Percentiles rank a stretch among this genome's conserved stretches.
These are phyloP conservation scores for Sarcophaga bullata DNA, from an alignment of 1,140 invertebrate species.

Conservation along the genomic window DNA sequence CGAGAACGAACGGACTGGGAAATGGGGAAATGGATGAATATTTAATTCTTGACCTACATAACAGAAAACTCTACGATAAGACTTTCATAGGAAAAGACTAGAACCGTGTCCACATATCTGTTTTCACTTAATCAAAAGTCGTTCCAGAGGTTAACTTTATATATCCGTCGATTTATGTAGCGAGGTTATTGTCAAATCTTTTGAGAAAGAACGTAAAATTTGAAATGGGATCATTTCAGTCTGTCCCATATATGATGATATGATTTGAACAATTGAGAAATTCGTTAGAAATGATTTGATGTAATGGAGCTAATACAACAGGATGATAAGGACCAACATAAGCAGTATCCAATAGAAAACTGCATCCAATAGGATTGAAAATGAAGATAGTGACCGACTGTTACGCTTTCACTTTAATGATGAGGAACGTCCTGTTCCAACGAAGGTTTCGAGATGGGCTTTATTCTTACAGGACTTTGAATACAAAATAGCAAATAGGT, in stretches of 20 bases:
- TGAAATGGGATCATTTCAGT: too few relatives aligned
- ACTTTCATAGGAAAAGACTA: conserved; percentile 28
- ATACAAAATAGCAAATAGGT: conserved; percentile 39
- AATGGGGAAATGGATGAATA: conserved; percentile 35
- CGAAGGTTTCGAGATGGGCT: conserved; percentile 43
- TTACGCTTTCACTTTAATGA: conserved; percentile 43
- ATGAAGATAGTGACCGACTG: too few relatives aligned
- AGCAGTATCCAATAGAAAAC: background rate
- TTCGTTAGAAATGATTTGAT: conserved; percentile 35
- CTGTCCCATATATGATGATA: background rate
- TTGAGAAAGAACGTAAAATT: background rate
- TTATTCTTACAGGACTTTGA: too few relatives aligned
- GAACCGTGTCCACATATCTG: background rate
- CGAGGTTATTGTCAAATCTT: background rate
- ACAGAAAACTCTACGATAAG: conserved; percentile 11
- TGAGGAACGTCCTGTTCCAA: conserved; percentile 42
- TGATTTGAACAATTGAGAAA: conserved; percentile 21
- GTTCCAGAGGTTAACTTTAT: conserved; percentile 30
- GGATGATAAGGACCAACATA: background rate
- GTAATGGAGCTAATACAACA: conserved; percentile 20
- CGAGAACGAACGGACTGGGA: conserved; percentile 32
- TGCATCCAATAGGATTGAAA: conserved; percentile 22
- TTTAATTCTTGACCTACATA: conserved; percentile 29
- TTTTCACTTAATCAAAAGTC: conserved; percentile 21
- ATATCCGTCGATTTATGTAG: conserved; percentile 19